Evolutionary conservation across 92 coral and sea anemone species (phyloP).

Genomic region (Zoanthus gigantus): DNA sequence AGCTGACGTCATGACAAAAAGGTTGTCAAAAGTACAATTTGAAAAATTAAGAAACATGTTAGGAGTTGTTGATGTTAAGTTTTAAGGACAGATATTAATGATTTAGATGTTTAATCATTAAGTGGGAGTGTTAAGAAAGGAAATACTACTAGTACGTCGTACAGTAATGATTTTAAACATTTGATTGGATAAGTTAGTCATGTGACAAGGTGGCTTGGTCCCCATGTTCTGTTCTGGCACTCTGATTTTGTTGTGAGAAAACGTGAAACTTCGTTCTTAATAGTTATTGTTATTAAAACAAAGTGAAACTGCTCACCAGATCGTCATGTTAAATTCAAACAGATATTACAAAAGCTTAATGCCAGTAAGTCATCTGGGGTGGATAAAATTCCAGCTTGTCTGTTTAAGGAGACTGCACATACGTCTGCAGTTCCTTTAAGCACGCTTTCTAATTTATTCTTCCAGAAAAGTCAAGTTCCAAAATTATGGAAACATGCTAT

Average conservation of each 20-base stretch:
- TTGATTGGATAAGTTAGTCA: neutral
- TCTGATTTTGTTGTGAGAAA: too few species aligned
- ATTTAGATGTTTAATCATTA: constrained; percentile 23
- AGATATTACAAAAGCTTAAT: constrained; percentile 28
- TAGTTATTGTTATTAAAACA: too few species aligned
- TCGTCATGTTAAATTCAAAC: constrained; percentile 6
- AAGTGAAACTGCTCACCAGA: too few species aligned
- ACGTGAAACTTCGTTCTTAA: too few species aligned
- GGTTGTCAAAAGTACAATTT: constrained; percentile 28
- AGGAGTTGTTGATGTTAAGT: constrained; percentile 31
- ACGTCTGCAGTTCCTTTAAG: too few species aligned
- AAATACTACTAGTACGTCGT: neutral
- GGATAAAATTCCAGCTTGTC: constrained; percentile 8
- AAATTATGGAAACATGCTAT: constrained; percentile 46
- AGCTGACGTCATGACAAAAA: constrained; percentile 44
- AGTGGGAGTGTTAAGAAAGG: constrained; percentile 51
- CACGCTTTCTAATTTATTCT: neutral
- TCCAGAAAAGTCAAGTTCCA: constrained; percentile 15
- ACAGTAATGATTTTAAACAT: neutral
- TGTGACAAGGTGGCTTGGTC: neutral
- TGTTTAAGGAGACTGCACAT: constrained; percentile 24
- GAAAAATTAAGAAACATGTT: constrained; percentile 35
- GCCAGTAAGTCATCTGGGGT: constrained; percentile 34
- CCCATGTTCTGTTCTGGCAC: too few species aligned
- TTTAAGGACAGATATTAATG: neutral